These are phyloP conservation scores for Papio anubis DNA, from an alignment of 2,113 vertebrate species.

Conservation along the genomic window DNA sequence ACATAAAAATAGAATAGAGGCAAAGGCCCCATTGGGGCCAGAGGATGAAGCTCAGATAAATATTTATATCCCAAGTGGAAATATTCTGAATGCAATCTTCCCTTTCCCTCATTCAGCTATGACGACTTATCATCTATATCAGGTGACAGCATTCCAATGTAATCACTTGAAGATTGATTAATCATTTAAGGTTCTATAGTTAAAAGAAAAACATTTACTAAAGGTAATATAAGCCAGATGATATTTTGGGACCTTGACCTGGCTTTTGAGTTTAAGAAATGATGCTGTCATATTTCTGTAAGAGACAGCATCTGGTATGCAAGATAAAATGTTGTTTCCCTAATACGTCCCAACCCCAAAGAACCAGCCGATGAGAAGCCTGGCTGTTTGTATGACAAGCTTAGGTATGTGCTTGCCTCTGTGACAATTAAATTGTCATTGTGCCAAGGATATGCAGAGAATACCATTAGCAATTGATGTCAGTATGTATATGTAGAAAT, in stretches of 20 bases:
- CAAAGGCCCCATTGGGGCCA: not conserved
- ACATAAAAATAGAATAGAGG: not conserved
- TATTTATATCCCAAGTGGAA: not conserved
- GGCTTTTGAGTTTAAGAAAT: slow-evolving; percentile 38
- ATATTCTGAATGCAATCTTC: not conserved
- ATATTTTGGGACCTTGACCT: slow-evolving; percentile 44
- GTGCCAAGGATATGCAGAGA: slow-evolving; percentile 49
- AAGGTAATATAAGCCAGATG: not conserved
- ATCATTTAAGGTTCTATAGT: slow-evolving; percentile 42
- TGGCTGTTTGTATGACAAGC: slow-evolving; percentile 58
- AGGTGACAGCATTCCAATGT: not conserved
- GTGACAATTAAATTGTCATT: slow-evolving; percentile 76
- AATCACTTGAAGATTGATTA: slow-evolving; percentile 43
- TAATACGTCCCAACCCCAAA: slow-evolving; percentile 2
- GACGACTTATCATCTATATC: not conserved
- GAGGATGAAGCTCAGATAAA: not conserved
- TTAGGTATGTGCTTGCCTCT: slow-evolving; percentile 55
- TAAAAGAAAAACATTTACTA: slow-evolving; percentile 37
- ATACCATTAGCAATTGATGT: slow-evolving; percentile 57
- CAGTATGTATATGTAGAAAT: slow-evolving; percentile 19
- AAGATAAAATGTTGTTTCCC: slow-evolving; percentile 50
- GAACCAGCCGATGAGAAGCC: slow-evolving; percentile 21
- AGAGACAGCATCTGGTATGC: slow-evolving; percentile 36
- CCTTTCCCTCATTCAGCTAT: not conserved
- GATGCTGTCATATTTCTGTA: slow-evolving; percentile 44